Conservation (phyloP, 2,797 vertebrate genomes). For the Lycodopsis pacificus region DNA sequence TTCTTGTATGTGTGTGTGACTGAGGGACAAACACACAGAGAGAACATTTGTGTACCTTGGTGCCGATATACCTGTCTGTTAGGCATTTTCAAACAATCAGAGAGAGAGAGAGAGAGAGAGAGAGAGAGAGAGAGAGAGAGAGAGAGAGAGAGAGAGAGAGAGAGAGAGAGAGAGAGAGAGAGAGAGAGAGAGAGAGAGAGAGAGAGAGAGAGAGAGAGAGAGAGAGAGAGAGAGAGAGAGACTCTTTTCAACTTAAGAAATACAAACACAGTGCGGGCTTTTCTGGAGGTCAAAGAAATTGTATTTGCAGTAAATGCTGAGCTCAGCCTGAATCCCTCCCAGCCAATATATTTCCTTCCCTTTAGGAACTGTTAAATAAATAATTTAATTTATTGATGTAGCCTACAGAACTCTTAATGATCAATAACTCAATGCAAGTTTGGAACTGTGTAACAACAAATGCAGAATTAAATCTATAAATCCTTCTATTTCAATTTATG, state of each 20-base stretch:
- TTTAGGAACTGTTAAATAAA: slow-evolving; percentile 41
- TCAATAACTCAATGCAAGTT: slow-evolving; percentile 38
- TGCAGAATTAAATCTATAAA: slow-evolving; percentile 20
- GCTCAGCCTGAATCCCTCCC: slow-evolving; percentile 27
- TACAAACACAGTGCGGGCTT: slow-evolving; percentile 22
- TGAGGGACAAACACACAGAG: neutral
- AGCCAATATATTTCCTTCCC: slow-evolving; percentile 28
- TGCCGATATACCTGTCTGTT: neutral
- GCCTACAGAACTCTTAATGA: slow-evolving; percentile 35
- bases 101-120: neutral
- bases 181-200: neutral
- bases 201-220: slow-evolving; percentile 1
- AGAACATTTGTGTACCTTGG: neutral
- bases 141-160: neutral
- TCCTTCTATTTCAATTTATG: slow-evolving; percentile 16
- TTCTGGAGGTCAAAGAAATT: slow-evolving; percentile 33
- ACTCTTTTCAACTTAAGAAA: neutral
- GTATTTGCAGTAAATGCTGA: slow-evolving; percentile 44
- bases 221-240: no score
- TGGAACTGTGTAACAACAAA: slow-evolving; percentile 34
- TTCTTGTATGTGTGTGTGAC: slow-evolving; percentile 7
- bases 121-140: neutral
- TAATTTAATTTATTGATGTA: slow-evolving; percentile 19
- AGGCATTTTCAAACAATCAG: neutral
- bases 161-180: neutral